Evolutionary conservation across 1,140 invertebrate species (phyloP).

Genomic region (Mercenaria mercenaria): DNA sequence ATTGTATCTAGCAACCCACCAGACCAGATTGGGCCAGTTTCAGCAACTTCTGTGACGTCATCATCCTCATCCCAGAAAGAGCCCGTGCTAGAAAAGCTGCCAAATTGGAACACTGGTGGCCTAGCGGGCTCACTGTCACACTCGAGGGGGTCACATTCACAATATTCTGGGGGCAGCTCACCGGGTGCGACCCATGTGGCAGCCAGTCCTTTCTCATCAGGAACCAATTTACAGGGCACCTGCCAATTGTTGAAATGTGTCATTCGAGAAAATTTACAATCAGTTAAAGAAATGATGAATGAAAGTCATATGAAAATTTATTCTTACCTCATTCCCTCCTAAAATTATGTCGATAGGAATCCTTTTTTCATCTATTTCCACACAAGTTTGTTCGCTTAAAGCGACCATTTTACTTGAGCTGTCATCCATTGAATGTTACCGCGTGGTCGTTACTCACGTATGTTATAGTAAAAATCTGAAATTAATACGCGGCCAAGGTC

Average conservation of each 20-base stretch:
- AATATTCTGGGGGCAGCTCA: conserved; percentile 4
- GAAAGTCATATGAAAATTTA: neutral
- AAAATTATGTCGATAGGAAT: neutral
- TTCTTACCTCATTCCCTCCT: conserved; percentile 35
- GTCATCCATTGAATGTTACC: conserved; percentile 27
- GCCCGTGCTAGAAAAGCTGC: conserved; percentile 6
- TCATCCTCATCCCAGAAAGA: conserved; percentile 40
- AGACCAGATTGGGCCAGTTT: conserved; percentile 47
- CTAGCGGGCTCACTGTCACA: neutral
- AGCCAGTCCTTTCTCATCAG: neutral
- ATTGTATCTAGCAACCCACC: conserved; percentile 39
- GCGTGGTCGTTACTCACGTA: neutral
- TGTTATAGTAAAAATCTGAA: neutral
- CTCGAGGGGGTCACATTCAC: conserved; percentile 17
- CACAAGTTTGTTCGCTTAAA: neutral
- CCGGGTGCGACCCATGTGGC: conserved; percentile 12
- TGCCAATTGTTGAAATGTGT: conserved; percentile 52
- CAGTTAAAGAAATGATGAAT: conserved; percentile 41
- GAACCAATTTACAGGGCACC: conserved; percentile 47
- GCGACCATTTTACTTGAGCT: neutral
- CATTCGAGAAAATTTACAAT: conserved; percentile 10
- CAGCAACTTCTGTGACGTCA: neutral
- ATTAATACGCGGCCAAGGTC: neutral
- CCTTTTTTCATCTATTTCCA: conserved; percentile 1
- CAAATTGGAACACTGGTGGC: neutral